Base-by-base conservation (phyloP, 2,797 vertebrate genomes). In the Cetoscarus ocellatus region DNA sequence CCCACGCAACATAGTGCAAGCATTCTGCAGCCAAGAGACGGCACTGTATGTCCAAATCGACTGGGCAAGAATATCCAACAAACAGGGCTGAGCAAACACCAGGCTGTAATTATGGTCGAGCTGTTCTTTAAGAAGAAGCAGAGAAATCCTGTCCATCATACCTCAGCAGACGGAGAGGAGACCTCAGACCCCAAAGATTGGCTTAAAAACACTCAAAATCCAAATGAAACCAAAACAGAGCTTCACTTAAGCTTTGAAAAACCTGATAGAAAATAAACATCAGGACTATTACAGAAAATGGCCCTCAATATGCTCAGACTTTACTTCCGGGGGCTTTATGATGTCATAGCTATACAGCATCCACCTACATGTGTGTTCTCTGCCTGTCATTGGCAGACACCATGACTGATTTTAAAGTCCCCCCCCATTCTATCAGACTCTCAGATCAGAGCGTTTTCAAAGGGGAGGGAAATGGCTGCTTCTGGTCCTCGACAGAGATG, bases 21-120 rank as follows among this genome's bases (percentile, higher is more conserved):
- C 48, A 40, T 74, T 86, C 40, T 58, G 40, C 62, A 77, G 75
- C 61, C 69, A 63, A 61, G 73, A 76, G 42, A 65, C 40, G 58
- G 10, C n/a, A 70, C 51, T 50, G 14, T 1, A 45, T 59, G 61
- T 65, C 75, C 64, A 74, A 78, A 76, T 39, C n/a, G 36, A 66
- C 74, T 59, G 64, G 59, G 48, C 65, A 15, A 51, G 67, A 48
- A 61, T 64, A 49, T 49, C 59, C 27, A 58, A 56, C 7, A 69
- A 54, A 69, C 11, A 34, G 42, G 43, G 40, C 49, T 55, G 45
- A 66, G n/a, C 47, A 75, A 68, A 69, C 64, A 75, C 54, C 18
- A 70, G 49, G 19, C 6, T 48, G 61, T 36, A 34, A 67, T 70
- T 60, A 65, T 58, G 7, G 11, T 55, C 34, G 57, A 51, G n/a